phyloP scores from a whole-genome alignment of 2,888 invertebrate genomes.

The Drosophila rellima region DNA sequence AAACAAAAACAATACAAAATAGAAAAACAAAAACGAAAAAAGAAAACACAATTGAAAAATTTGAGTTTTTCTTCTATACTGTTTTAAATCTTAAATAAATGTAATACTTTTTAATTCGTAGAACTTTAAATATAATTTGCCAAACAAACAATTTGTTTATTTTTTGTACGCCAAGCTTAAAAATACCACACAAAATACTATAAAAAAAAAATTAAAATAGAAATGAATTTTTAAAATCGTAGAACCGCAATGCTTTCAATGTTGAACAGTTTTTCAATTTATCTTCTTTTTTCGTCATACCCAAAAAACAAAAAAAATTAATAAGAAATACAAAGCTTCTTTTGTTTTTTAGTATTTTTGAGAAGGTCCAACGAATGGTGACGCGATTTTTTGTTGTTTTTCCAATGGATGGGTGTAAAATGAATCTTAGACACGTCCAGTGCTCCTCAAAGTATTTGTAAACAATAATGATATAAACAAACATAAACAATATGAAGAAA shows the following conservation, averaged over 20 bases:
- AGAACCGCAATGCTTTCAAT: conserved; percentile 49
- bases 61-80: conserved; percentile 25
- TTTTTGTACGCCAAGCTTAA: conserved; percentile 51
- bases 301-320: neutral
- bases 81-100: conserved; percentile 26
- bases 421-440: conserved; percentile 84
- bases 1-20: conserved; percentile 58
- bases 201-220: conserved; percentile 7
- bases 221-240: conserved; percentile 34
- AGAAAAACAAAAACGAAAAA: conserved; percentile 39
- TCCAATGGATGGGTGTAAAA: conserved; percentile 32
- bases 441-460: conserved; percentile 84
- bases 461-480: conserved; percentile 78
- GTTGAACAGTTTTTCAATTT: conserved; percentile 17
- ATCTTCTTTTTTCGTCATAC: neutral
- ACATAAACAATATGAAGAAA: conserved; percentile 37
- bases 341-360: conserved; percentile 7
- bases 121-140: conserved; percentile 51
- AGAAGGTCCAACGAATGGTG: conserved; percentile 11
- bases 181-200: conserved; percentile 7
- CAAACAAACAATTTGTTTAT: conserved; percentile 39
- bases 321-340: neutral
- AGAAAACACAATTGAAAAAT: conserved; percentile 31
- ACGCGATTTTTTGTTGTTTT: conserved; percentile 21
- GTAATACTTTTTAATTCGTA: conserved; percentile 71